Conservation (phyloP, 1,140 invertebrate species). For the Antheraea mylitta region DNA sequence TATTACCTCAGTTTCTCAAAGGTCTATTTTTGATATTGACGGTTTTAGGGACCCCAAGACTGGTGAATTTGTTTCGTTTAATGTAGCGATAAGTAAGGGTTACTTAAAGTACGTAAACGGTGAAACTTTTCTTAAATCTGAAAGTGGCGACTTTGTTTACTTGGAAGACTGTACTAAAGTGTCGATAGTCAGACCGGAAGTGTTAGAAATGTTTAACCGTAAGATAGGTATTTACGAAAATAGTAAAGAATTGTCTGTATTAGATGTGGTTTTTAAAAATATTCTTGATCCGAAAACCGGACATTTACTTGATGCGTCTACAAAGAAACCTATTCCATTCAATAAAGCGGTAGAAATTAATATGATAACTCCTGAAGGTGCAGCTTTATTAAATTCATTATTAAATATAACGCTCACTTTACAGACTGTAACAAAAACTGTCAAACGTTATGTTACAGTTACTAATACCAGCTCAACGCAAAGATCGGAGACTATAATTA, state of each 20-base stretch:
- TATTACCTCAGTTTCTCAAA: conserved; percentile 92
- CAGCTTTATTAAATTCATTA: conserved; percentile 89
- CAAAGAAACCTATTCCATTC: conserved; percentile 88
- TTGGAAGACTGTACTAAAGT: conserved; percentile 84
- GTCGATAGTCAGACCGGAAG: conserved; percentile 85
- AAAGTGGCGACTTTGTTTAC: conserved; percentile 86
- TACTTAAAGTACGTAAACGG: conserved; percentile 87
- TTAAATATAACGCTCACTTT: conserved; percentile 92
- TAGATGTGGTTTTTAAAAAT: conserved; percentile 91
- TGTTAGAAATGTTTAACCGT: conserved; percentile 90
- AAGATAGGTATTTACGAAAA: conserved; percentile 89
- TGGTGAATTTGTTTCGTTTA: conserved; percentile 91
- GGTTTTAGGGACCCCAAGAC: conserved; percentile 92
- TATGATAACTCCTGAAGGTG: conserved; percentile 91
- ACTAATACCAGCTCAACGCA: conserved; percentile 81
- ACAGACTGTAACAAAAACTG: conserved; percentile 90
- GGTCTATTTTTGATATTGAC: conserved; percentile 95
- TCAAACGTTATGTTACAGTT: conserved; percentile 88
- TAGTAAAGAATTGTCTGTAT: conserved; percentile 87
- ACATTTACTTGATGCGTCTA: conserved; percentile 88
- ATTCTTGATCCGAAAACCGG: conserved; percentile 92
- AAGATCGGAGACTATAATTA: conserved; percentile 82
- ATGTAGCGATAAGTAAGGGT: conserved; percentile 90
- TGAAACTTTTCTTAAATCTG: conserved; percentile 87
- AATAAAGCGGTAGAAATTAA: conserved; percentile 92